A percentile compares a stretch with the other conserved stretches of the same genome.
These are phyloP conservation scores for Ochotona curzoniae DNA, from an alignment of 2,113 vertebrate species.

Conservation along the genomic window DNA sequence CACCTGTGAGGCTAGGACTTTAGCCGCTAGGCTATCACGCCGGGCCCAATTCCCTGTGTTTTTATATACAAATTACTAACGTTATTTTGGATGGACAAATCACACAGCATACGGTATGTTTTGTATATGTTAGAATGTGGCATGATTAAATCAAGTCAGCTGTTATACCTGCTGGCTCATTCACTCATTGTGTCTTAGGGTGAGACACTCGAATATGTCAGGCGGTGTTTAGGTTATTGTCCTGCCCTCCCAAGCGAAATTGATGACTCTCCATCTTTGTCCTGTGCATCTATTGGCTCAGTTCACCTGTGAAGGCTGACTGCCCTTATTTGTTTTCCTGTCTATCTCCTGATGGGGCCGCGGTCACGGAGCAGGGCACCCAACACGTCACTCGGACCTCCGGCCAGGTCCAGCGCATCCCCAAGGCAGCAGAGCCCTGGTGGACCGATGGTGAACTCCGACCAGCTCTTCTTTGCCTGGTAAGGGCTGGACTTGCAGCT, in stretches of 20 bases:
- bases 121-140: not conserved
- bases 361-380: too few species aligned
- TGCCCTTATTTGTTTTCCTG: not conserved
- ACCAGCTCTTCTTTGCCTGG: too few species aligned
- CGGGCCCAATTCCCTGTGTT: not conserved
- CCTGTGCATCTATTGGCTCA: not conserved
- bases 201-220: not conserved
- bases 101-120: not conserved
- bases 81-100: not conserved
- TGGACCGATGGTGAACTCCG: too few species aligned
- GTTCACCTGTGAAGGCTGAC: not conserved
- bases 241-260: not conserved
- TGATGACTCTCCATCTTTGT: fast-evolving
- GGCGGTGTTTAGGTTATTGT: not conserved
- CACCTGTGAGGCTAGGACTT: too few species aligned
- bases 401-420: too few species aligned
- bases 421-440: too few species aligned
- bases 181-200: too few species aligned
- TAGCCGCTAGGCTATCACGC: too few species aligned
- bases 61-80: not conserved
- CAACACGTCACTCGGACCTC: too few species aligned
- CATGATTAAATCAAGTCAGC: not conserved
- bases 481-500: too few species aligned
- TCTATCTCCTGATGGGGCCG: too few species aligned
- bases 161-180: not conserved